Evolutionary conservation across 2,113 vertebrate genomes (phyloP).

Genomic region (Pterophyllum scalare): DNA sequence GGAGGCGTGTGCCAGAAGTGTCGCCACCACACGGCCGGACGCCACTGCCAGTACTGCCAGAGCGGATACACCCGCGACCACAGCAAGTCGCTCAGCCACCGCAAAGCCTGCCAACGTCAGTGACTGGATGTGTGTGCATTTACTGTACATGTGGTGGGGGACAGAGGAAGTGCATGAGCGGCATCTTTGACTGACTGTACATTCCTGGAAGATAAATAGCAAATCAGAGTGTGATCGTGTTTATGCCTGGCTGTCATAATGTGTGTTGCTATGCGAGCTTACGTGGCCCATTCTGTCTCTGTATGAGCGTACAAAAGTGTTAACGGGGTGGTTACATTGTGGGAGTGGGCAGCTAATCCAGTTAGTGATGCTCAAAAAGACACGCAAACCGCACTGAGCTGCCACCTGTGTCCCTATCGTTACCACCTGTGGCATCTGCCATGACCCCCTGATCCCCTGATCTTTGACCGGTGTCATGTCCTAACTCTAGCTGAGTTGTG

Average conservation of each 20-base stretch:
- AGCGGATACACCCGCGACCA: constrained; percentile 87
- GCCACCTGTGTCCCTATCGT: constrained; percentile 56
- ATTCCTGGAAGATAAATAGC: constrained; percentile 19
- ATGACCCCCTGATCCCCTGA: constrained; percentile 59
- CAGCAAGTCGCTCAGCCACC: constrained; percentile 82
- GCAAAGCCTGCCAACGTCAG: constrained; percentile 89
- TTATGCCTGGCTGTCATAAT: constrained; percentile 11
- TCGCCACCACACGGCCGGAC: constrained; percentile 88
- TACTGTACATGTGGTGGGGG: constrained; percentile 12
- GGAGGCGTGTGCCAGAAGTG: constrained; percentile 91
- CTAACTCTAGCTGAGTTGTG: constrained; percentile 59
- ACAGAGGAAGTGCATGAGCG: background rate
- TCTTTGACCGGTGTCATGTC: constrained; percentile 77
- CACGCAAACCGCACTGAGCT: constrained; percentile 26
- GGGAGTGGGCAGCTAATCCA: constrained; percentile 63
- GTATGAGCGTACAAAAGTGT: constrained; percentile 51
- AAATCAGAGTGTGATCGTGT: constrained; percentile 10
- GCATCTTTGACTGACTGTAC: constrained; percentile 1
- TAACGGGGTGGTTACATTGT: constrained; percentile 74
- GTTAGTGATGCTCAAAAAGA: constrained; percentile 34
- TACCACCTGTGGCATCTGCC: constrained; percentile 66
- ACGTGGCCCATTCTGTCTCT: background rate
- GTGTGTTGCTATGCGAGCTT: background rate
- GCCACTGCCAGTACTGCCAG: constrained; percentile 92
- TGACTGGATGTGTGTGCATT: constrained; percentile 48